These are phyloP conservation scores for Philotrypesis tridentata DNA, from an alignment of 1,140 invertebrate genomes.

Conservation along the genomic window DNA sequence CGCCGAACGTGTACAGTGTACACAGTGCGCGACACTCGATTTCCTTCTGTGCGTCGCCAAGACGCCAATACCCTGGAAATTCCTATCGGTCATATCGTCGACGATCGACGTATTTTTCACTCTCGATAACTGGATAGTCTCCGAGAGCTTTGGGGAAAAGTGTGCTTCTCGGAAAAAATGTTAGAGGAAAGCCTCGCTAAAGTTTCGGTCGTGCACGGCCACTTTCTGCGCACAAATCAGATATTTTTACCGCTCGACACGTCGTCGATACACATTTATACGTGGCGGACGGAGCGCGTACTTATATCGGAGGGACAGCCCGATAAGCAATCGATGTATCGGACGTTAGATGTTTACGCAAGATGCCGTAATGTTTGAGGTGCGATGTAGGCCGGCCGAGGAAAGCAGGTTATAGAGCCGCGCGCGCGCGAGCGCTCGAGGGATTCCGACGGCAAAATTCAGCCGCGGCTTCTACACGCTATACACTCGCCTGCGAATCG, in stretches of 20 bases:
- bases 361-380: slow-evolving; percentile 54
- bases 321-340: slow-evolving; percentile 17
- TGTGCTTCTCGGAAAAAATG: not conserved
- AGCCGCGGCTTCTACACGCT: too few relatives aligned
- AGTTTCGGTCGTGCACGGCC: not conserved
- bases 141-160: too few relatives aligned
- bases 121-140: too few relatives aligned
- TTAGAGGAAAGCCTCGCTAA: too few relatives aligned
- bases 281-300: not conserved
- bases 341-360: slow-evolving; percentile 49
- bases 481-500: too few relatives aligned
- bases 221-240: too few relatives aligned
- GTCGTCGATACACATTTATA: too few relatives aligned
- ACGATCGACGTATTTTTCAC: not conserved
- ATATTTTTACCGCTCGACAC: not conserved
- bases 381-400: not conserved
- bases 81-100: slow-evolving; percentile 51
- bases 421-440: not conserved
- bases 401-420: slow-evolving; percentile 3
- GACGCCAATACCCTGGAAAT: not conserved
- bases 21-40: not conserved
- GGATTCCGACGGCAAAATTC: slow-evolving; percentile 58
- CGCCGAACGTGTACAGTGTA: too few relatives aligned
- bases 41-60: not conserved
- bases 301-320: not conserved